phyloP scores from a whole-genome alignment of 2,797 vertebrate species.

The Gymnoscopelus microlampas region DNA sequence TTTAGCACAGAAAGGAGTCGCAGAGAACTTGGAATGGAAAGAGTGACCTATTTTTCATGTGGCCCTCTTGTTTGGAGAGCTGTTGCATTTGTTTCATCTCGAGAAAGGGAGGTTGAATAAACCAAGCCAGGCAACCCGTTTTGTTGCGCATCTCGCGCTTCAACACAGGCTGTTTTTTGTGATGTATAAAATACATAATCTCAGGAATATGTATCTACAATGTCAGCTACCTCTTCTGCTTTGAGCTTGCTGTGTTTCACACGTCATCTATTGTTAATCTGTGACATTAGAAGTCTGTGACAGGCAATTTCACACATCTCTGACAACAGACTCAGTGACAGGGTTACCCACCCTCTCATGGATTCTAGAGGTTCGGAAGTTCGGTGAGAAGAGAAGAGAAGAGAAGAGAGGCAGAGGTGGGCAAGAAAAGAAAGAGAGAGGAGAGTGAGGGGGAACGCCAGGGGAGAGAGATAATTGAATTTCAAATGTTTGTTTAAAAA shows the following conservation, averaged over 20 bases:
- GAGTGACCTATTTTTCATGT: neutral
- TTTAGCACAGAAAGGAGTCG: neutral
- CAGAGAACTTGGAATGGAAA: conserved; percentile 6
- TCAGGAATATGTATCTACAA: neutral
- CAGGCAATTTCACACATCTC: conserved; percentile 27
- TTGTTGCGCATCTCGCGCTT: neutral
- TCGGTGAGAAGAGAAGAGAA: neutral
- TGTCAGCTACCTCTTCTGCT: neutral
- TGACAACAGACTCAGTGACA: conserved; percentile 1
- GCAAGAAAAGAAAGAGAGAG: neutral
- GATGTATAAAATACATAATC: neutral
- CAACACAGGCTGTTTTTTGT: neutral
- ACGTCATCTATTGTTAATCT: neutral
- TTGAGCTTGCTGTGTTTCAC: neutral
- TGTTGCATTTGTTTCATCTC: neutral
- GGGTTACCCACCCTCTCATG: neutral
- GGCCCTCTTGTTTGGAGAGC: neutral
- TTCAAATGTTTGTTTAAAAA: too few species aligned
- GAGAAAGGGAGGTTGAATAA: neutral
- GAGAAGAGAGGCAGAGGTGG: neutral
- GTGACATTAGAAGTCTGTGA: conserved; percentile 3
- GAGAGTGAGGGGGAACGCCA: neutral
- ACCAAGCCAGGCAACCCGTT: too few species aligned
- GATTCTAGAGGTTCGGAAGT: neutral
- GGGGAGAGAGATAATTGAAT: too few species aligned